Conservation (phyloP, 2,113 vertebrate species). For the Glaucidium brasilianum region DNA sequence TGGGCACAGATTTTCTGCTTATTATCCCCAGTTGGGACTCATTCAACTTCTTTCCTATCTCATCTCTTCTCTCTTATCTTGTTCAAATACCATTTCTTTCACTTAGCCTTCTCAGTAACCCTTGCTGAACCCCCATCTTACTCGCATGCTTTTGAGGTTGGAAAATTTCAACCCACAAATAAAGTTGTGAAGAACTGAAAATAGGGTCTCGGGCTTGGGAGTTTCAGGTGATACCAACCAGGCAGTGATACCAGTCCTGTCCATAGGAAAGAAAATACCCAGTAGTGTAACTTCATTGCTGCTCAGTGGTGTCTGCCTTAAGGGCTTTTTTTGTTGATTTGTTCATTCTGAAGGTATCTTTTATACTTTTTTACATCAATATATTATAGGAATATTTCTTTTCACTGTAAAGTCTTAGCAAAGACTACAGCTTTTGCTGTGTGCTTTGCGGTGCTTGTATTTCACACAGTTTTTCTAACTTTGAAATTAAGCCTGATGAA, state of each 20-base stretch:
- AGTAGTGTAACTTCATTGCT: background rate
- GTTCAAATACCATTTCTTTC: conserved; percentile 15
- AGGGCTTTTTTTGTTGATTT: background rate
- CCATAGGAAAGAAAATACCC: background rate
- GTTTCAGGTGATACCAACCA: background rate
- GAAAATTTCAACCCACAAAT: background rate
- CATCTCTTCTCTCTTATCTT: background rate
- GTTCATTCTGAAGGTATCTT: background rate
- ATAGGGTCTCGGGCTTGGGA: background rate
- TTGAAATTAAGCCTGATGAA: background rate
- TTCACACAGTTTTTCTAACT: background rate
- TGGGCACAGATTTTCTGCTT: background rate
- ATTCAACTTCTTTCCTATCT: background rate
- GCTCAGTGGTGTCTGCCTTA: background rate
- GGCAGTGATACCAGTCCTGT: background rate
- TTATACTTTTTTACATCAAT: background rate
- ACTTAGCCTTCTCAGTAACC: background rate
- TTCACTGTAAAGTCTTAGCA: background rate
- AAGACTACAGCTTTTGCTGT: background rate
- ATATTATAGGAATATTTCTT: background rate
- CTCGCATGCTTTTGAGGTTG: background rate
- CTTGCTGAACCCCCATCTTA: background rate
- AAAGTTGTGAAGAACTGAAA: background rate
- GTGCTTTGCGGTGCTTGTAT: background rate
- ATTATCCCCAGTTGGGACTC: background rate